Evolutionary conservation across 2,888 invertebrate genomes (phyloP).

Genomic region (Latheticus oryzae): DNA sequence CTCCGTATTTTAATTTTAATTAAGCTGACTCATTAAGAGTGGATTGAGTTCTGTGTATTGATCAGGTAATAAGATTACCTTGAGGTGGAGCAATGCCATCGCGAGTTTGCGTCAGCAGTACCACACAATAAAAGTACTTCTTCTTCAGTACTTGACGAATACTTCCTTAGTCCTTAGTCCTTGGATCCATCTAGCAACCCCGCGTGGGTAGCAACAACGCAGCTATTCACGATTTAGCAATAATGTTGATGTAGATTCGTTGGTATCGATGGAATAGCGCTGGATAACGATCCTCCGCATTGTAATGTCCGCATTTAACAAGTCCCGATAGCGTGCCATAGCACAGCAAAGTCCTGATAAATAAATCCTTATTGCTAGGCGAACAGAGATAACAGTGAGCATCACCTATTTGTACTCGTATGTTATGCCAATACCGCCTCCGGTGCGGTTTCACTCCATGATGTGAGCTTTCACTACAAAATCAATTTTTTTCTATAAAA

Average conservation of each 20-base stretch:
- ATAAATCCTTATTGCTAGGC: constrained; percentile 63
- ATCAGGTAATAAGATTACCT: constrained; percentile 63
- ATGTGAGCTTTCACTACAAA: background rate
- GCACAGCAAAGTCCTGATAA: constrained; percentile 57
- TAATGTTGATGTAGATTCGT: constrained; percentile 66
- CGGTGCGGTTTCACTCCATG: constrained; percentile 14
- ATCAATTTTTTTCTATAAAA: too few relatives aligned
- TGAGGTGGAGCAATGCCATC: constrained; percentile 60
- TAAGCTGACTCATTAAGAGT: constrained; percentile 63
- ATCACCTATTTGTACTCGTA: constrained; percentile 60
- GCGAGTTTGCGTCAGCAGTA: constrained; percentile 45
- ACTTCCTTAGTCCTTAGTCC: background rate
- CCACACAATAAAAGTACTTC: constrained; percentile 15
- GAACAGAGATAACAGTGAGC: constrained; percentile 58
- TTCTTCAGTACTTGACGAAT: constrained; percentile 11
- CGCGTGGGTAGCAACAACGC: constrained; percentile 61
- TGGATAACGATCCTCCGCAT: constrained; percentile 66
- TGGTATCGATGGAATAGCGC: constrained; percentile 63
- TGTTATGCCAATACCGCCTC: constrained; percentile 33
- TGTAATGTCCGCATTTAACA: constrained; percentile 66
- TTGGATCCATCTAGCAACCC: constrained; percentile 41
- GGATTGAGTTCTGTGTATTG: constrained; percentile 58
- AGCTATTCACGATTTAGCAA: constrained; percentile 66
- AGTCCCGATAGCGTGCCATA: constrained; percentile 60
- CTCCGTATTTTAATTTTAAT: constrained; percentile 64